These are phyloP conservation scores for Sakesphorus luctuosus DNA, from an alignment of 2,113 vertebrate species.

Conservation along the genomic window DNA sequence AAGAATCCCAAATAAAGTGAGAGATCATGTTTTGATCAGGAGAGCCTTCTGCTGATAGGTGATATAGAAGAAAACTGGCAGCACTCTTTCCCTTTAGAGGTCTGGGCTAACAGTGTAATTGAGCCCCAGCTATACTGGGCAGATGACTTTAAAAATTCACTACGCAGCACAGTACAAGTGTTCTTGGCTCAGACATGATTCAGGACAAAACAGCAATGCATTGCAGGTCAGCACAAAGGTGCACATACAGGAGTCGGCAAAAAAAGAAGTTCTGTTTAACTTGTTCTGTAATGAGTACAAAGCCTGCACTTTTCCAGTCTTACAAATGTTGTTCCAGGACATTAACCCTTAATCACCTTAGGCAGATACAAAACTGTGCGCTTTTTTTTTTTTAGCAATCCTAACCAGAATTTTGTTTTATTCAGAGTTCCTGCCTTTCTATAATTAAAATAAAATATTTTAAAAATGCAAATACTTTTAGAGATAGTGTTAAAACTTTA, in stretches of 20 bases:
- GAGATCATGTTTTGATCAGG: not conserved
- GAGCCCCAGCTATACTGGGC: not conserved
- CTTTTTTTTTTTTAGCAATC: no score
- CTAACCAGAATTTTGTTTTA: not conserved
- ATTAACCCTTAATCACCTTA: not conserved
- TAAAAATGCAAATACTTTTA: not conserved
- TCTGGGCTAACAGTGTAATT: not conserved
- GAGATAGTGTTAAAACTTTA: not conserved
- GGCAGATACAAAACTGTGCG: not conserved
- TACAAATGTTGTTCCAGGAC: not conserved
- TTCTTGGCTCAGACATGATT: not conserved
- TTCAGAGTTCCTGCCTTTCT: not conserved
- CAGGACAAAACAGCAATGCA: not conserved
- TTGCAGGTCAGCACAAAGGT: not conserved
- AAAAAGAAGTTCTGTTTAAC: not conserved
- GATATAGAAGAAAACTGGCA: not conserved
- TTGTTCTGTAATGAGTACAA: not conserved
- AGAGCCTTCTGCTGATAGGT: not conserved
- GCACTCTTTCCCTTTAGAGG: not conserved
- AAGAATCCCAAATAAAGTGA: not conserved
- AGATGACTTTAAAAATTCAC: not conserved
- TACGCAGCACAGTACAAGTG: not conserved
- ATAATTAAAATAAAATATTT: not conserved
- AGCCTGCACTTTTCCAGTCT: not conserved
- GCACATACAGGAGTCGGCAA: fast-evolving